Conservation (phyloP, 2,797 vertebrate species). For the Clarias laeviceps region DNA sequence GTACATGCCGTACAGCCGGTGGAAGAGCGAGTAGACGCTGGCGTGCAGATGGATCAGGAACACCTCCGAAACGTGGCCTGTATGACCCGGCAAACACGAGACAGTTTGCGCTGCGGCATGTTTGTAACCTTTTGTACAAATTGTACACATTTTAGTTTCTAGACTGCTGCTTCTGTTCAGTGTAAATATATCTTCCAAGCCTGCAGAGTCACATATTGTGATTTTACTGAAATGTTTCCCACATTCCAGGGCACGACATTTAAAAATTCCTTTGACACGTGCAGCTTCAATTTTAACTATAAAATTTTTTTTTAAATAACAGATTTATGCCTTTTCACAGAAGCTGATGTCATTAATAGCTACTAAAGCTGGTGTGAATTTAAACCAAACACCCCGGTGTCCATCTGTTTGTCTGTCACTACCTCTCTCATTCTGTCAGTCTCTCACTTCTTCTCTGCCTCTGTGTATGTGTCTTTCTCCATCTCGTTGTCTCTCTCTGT, state of each 20-base stretch:
- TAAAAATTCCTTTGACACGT: neutral
- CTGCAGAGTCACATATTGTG: neutral
- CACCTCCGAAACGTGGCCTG: conserved; percentile 91
- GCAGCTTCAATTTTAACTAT: neutral
- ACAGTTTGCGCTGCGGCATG: neutral
- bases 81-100: conserved; percentile 4
- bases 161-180: neutral
- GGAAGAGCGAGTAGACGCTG: conserved; percentile 96
- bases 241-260: neutral
- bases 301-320: no score
- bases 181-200: neutral
- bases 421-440: no score
- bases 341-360: no score
- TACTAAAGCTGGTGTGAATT: neutral
- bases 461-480: neutral
- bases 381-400: neutral
- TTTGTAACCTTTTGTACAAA: neutral
- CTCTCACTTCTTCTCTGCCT: neutral
- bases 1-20: conserved; percentile 99
- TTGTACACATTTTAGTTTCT: neutral
- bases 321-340: neutral
- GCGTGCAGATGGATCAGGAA: conserved; percentile 95
- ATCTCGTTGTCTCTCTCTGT: no score
- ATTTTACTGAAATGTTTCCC: neutral
- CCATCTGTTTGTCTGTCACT: neutral